Percentiles rank a stretch among this genome's conserved stretches.
These are phyloP conservation scores for Harpegnathos saltator DNA, from an alignment of 1,140 invertebrate genomes.

Conservation along the genomic window DNA sequence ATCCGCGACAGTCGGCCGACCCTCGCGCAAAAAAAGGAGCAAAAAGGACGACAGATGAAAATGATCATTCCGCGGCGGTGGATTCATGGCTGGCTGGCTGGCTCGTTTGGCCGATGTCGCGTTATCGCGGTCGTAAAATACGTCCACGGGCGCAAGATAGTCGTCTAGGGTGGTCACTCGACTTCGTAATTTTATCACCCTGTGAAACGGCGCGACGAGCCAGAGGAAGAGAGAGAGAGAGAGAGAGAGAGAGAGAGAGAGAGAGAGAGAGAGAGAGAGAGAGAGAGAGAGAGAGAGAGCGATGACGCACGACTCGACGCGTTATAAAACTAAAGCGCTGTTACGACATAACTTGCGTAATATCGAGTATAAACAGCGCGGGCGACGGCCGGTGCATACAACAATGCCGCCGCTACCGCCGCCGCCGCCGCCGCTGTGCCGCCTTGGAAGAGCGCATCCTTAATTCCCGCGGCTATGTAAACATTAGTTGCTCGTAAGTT, in stretches of 20 bases:
- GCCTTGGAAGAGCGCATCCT: conserved; percentile 24
- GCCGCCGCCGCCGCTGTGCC: background rate
- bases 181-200: conserved; percentile 52
- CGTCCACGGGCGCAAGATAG: conserved; percentile 2
- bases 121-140: conserved; percentile 55
- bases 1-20: conserved; percentile 43
- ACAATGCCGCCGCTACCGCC: background rate
- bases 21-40: conserved; percentile 41
- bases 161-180: conserved; percentile 41
- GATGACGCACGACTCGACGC: background rate
- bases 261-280: background rate
- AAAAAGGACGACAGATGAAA: conserved; percentile 40
- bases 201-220: conserved; percentile 34
- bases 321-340: conserved; percentile 38
- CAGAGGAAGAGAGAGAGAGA: no score
- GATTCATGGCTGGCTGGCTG: conserved; percentile 35
- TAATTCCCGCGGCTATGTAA: conserved; percentile 51
- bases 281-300: background rate
- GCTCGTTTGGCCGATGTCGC: conserved; percentile 5
- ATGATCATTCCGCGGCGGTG: conserved; percentile 47
- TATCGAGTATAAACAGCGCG: conserved; percentile 53
- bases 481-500: conserved; percentile 56
- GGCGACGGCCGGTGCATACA: background rate
- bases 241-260: background rate
- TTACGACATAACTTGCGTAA: conserved; percentile 41